phyloP scores from a whole-genome alignment of 2,797 vertebrate species.

The Squalus acanthias region DNA sequence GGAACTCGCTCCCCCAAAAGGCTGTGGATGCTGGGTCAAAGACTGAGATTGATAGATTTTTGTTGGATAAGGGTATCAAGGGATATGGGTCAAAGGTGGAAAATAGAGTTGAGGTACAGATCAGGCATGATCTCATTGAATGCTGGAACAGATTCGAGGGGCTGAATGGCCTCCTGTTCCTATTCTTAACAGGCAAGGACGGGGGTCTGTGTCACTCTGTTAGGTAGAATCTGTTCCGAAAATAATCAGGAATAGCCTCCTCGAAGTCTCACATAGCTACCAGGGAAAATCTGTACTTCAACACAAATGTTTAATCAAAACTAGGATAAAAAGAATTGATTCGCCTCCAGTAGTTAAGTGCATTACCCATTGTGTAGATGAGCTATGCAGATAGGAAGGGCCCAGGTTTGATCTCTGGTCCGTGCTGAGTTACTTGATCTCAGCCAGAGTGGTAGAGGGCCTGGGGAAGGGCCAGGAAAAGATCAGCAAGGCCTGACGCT shows the following conservation, averaged over 20 bases:
- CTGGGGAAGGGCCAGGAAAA: neutral
- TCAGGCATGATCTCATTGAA: neutral
- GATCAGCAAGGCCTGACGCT: neutral
- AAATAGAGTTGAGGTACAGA: neutral
- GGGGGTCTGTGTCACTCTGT: neutral
- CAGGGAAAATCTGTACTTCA: neutral
- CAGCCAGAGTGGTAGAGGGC: neutral
- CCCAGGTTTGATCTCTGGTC: neutral
- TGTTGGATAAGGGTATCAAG: neutral
- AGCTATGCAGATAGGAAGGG: neutral
- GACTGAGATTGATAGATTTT: neutral
- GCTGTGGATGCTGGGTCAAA: neutral
- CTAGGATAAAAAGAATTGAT: neutral
- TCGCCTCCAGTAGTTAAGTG: neutral
- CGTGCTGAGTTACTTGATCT: neutral
- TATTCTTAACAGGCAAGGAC: neutral
- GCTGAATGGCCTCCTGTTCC: neutral
- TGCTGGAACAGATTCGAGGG: neutral
- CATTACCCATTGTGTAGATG: neutral
- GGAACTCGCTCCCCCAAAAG: neutral
- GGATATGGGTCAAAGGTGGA: neutral
- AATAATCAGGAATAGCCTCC: neutral
- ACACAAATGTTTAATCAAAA: neutral
- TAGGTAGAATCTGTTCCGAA: neutral
- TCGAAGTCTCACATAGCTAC: neutral